Conservation (phyloP, 2,113 vertebrate species). For the Ceyx melanurus region DNA sequence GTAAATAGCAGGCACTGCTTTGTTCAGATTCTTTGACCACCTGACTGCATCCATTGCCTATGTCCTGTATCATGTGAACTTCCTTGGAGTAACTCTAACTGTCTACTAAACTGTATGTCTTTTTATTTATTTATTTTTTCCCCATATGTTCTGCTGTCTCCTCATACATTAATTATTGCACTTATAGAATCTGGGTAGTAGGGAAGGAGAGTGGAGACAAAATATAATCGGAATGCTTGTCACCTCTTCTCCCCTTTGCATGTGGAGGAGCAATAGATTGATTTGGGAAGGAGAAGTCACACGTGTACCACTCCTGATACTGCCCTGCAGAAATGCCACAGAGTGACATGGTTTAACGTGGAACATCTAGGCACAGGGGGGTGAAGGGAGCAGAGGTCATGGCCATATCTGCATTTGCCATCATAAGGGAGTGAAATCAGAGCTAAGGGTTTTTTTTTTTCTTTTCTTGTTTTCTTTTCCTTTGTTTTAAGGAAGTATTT, state of each 20-base stretch:
- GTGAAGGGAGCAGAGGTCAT: conserved; percentile 5
- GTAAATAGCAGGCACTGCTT: not conserved
- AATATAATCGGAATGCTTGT: not conserved
- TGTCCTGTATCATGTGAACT: not conserved
- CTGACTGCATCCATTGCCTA: not conserved
- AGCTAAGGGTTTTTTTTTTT: not conserved
- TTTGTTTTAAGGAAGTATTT: conserved; percentile 70
- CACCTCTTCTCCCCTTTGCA: not conserved
- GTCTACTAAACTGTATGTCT: not conserved
- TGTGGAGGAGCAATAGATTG: not conserved
- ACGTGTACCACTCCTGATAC: not conserved
- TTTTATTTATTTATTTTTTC: not conserved
- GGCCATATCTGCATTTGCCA: conserved; percentile 21
- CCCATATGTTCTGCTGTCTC: not conserved
- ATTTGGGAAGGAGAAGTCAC: not conserved
- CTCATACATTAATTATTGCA: not conserved
- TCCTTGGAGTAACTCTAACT: not conserved
- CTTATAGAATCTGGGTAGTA: not conserved
- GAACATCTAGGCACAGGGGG: not conserved
- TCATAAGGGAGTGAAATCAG: conserved; percentile 11
- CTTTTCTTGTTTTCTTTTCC: conserved; percentile 47
- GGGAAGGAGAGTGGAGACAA: not conserved
- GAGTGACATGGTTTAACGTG: not conserved
- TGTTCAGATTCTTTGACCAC: not conserved
- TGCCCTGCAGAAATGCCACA: not conserved